A percentile compares a stretch with the other conserved stretches of the same genome.
These are phyloP conservation scores for Ciconia stormi DNA, from an alignment of 2,113 vertebrate genomes.

Conservation along the genomic window DNA sequence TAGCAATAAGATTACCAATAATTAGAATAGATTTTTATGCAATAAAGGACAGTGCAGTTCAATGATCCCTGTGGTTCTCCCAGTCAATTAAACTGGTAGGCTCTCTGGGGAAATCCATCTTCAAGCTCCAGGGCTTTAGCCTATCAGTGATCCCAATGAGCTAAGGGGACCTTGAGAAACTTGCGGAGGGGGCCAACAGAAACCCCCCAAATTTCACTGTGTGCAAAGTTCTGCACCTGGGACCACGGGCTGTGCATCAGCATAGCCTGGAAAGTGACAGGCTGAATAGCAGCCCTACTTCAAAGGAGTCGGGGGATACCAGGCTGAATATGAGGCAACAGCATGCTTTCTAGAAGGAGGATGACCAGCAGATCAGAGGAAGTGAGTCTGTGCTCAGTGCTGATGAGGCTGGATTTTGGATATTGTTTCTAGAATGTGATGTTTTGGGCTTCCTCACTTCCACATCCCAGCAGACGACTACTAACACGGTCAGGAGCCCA, in stretches of 20 bases:
- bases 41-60: not conserved
- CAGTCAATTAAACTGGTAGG: not conserved
- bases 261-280: not conserved
- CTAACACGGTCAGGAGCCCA: too few relatives aligned
- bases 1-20: not conserved
- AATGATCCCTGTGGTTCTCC: not conserved
- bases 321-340: not conserved
- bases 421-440: not conserved
- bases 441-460: not conserved
- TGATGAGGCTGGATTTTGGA: not conserved
- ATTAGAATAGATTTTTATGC: not conserved
- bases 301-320: not conserved
- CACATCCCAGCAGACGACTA: not conserved
- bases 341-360: not conserved
- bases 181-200: not conserved
- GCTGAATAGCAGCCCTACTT: not conserved
- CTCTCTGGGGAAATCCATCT: not conserved
- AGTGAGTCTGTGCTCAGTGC: not conserved
- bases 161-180: not conserved
- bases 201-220: accelerated
- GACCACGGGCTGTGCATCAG: not conserved
- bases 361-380: not conserved
- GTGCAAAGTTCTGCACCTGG: accelerated
- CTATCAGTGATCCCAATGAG: not conserved
- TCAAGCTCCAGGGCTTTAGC: not conserved